A percentile compares a stretch with the other conserved stretches of the same genome.
These are phyloP conservation scores for Terebella lapidaria DNA, from an alignment of 2,888 invertebrate genomes.

Conservation along the genomic window DNA sequence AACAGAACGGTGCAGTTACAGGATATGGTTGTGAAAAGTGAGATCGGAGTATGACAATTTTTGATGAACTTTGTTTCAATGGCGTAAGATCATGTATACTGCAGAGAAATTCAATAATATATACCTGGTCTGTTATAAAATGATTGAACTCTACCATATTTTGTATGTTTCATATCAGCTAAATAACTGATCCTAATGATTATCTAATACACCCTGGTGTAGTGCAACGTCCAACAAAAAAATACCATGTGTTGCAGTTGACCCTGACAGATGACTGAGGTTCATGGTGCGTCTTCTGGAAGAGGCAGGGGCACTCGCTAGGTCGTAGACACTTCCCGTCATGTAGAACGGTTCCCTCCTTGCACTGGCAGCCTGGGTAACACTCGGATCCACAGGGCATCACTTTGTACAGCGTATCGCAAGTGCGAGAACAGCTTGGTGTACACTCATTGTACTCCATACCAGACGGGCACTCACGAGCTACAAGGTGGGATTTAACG, in stretches of 20 bases:
- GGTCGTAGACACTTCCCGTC: constrained; percentile 13
- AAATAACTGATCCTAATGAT: too few relatives aligned
- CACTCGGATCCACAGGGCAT: constrained; percentile 16
- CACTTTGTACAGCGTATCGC: constrained; percentile 48
- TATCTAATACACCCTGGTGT: constrained; percentile 30
- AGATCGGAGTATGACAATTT: too few relatives aligned
- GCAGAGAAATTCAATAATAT: too few relatives aligned
- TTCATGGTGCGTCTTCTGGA: constrained; percentile 27
- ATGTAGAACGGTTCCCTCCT: constrained; percentile 3
- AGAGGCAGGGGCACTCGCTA: constrained; percentile 19
- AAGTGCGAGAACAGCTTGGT: constrained; percentile 77
- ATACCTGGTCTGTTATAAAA: too few relatives aligned
- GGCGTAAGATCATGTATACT: too few relatives aligned
- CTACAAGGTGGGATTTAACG: too few relatives aligned
- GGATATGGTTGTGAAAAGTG: too few relatives aligned
- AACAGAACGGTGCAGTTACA: too few relatives aligned
- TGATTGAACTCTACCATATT: too few relatives aligned
- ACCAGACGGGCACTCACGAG: constrained; percentile 55
- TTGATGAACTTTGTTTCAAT: too few relatives aligned
- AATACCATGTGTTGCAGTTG: constrained; percentile 38
- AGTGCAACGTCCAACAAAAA: too few relatives aligned
- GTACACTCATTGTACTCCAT: constrained; percentile 75
- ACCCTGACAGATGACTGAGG: constrained; percentile 27
- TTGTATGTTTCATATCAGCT: too few relatives aligned
- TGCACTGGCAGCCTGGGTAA: constrained; percentile 10